Evolutionary conservation across 1,140 invertebrate genomes (phyloP).

Genomic region (Nasonia longicornis): DNA sequence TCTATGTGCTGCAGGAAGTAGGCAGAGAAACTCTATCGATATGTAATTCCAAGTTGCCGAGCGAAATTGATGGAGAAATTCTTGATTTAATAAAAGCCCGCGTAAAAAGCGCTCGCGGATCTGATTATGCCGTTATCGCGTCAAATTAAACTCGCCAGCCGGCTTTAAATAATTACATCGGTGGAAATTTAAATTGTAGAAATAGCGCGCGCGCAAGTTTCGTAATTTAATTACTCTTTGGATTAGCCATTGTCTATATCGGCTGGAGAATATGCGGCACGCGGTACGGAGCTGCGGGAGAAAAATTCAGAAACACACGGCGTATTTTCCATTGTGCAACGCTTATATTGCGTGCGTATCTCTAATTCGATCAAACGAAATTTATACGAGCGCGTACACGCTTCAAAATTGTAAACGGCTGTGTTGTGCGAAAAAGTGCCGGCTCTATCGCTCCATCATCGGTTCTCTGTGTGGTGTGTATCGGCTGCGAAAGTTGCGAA

Average conservation of each 20-base stretch:
- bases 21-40: not conserved
- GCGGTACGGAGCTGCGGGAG: not conserved
- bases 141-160: not conserved
- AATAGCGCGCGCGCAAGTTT: not conserved
- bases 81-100: not conserved
- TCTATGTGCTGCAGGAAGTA: not conserved
- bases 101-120: not conserved
- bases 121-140: not conserved
- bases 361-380: not conserved
- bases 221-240: not conserved
- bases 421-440: not conserved
- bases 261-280: too few relatives aligned
- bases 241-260: slow-evolving; percentile 2
- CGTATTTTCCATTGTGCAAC: not conserved
- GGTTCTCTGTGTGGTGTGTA: not conserved
- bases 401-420: not conserved
- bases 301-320: not conserved
- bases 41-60: not conserved
- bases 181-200: not conserved
- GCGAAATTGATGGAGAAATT: not conserved
- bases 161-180: not conserved
- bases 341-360: not conserved
- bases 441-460: not conserved
- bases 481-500: not conserved
- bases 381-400: not conserved